These are phyloP conservation scores for Scleropages formosus DNA, from an alignment of 2,797 vertebrate genomes.

Conservation along the genomic window DNA sequence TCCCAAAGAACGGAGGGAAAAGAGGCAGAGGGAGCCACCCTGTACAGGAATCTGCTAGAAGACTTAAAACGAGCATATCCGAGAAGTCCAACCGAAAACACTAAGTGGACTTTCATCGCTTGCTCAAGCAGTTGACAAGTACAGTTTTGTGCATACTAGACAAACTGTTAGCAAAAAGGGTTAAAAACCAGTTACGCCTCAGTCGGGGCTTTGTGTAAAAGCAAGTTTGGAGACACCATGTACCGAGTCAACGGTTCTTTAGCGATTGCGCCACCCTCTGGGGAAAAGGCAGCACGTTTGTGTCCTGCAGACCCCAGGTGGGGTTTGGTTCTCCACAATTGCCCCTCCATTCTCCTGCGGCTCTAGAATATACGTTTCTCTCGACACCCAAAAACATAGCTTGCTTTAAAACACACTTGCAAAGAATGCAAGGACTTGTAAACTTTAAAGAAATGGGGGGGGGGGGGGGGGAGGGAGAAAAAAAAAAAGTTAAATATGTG, in stretches of 20 bases:
- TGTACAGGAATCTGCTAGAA: background rate
- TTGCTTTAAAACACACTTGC: constrained; percentile 54
- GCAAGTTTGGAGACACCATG: background rate
- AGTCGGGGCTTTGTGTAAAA: constrained; percentile 16
- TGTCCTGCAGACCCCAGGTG: constrained; percentile 27
- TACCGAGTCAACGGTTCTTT: background rate
- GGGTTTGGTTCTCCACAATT: background rate
- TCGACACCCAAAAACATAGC: constrained; percentile 26
- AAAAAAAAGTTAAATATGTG: constrained; percentile 80
- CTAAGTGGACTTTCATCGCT: background rate
- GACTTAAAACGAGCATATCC: background rate
- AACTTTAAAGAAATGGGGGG: constrained; percentile 75
- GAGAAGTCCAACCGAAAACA: constrained; percentile 2
- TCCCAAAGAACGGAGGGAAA: background rate
- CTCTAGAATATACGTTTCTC: constrained; percentile 29
- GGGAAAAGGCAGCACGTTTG: constrained; percentile 29
- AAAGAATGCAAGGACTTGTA: constrained; percentile 79
- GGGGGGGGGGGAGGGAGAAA: constrained; percentile 56
- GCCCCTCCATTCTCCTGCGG: constrained; percentile 34
- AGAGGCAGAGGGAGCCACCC: background rate
- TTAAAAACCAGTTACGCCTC: constrained; percentile 16
- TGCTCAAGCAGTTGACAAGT: background rate
- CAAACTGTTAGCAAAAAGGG: background rate
- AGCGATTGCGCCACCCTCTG: constrained; percentile 30
- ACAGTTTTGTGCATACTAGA: constrained; percentile 18